A percentile compares a stretch with the other conserved stretches of the same genome.
Evolutionary conservation across 1,140 invertebrate species (phyloP).

Genomic region (Drosophila albomicans): DNA sequence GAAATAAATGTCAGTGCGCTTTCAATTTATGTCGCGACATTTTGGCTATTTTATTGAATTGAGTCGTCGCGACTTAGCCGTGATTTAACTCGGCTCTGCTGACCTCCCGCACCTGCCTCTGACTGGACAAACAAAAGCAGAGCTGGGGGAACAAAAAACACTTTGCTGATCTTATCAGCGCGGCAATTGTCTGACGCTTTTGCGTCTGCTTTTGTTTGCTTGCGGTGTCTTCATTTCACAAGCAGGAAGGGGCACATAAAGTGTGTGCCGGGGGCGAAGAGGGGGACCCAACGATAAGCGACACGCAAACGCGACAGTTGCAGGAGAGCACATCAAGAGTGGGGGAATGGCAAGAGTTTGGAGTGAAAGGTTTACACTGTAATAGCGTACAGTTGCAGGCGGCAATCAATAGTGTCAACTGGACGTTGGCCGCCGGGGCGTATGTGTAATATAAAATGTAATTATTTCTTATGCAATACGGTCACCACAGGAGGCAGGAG

Average conservation of each 20-base stretch:
- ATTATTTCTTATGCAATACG: slow-evolving; percentile 83
- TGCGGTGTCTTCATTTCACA: slow-evolving; percentile 54
- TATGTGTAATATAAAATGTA: slow-evolving; percentile 81
- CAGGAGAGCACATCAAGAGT: background rate
- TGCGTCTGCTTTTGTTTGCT: slow-evolving; percentile 45
- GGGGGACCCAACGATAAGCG: slow-evolving; percentile 60
- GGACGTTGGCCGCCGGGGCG: slow-evolving; percentile 48
- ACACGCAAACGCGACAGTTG: slow-evolving; percentile 66
- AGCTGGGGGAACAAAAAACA: slow-evolving; percentile 42
- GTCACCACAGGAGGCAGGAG: slow-evolving; percentile 8
- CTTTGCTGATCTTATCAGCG: slow-evolving; percentile 72
- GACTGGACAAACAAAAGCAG: background rate
- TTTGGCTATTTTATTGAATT: slow-evolving; percentile 62
- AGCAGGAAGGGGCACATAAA: slow-evolving; percentile 23
- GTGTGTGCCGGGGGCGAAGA: slow-evolving; percentile 40
- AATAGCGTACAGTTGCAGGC: slow-evolving; percentile 37
- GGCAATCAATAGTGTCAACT: slow-evolving; percentile 76
- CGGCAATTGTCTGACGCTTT: slow-evolving; percentile 78
- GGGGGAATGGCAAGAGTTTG: background rate
- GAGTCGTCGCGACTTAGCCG: slow-evolving; percentile 52
- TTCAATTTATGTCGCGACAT: slow-evolving; percentile 49
- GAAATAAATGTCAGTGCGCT: background rate
- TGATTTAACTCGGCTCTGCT: slow-evolving; percentile 52
- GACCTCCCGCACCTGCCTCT: slow-evolving; percentile 15
- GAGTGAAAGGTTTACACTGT: background rate